phyloP scores from a whole-genome alignment of 2,888 invertebrate species.

The Carterocephalus palaemon region DNA sequence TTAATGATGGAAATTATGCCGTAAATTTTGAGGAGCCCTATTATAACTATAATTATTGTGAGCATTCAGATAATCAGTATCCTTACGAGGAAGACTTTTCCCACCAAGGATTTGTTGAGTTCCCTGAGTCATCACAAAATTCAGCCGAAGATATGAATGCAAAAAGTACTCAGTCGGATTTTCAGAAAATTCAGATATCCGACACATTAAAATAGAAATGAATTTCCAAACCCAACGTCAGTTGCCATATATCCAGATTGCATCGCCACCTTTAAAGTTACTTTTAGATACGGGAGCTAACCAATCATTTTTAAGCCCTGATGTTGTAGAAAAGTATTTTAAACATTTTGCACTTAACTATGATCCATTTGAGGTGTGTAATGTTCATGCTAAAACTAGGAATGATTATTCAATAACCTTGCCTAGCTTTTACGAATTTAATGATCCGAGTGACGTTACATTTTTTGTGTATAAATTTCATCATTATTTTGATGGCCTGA shows the following conservation, averaged over 20 bases:
- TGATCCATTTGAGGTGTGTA: constrained; percentile 15
- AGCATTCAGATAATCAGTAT: too few species aligned
- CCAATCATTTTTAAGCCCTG: constrained; percentile 19
- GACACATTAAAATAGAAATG: constrained; percentile 24
- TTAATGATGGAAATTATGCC: constrained; percentile 2
- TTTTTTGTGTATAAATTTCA: constrained; percentile 37
- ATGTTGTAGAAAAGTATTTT: constrained; percentile 12
- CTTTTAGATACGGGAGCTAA: constrained; percentile 24
- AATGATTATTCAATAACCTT: neutral
- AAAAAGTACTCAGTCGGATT: too few species aligned
- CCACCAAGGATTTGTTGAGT: too few species aligned
- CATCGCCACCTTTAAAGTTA: constrained; percentile 14
- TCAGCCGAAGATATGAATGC: too few species aligned
- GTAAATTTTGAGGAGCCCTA: neutral
- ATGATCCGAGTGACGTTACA: constrained; percentile 19
- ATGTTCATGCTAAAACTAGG: constrained; percentile 5
- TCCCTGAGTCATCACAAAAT: too few species aligned
- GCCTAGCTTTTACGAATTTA: constrained; percentile 19
- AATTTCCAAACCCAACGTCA: constrained; percentile 24
- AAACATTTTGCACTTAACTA: constrained; percentile 6
- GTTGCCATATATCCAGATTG: constrained; percentile 22
- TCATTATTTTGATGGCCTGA: constrained; percentile 36
- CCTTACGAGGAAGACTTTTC: too few species aligned
- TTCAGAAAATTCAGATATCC: constrained; percentile 12
- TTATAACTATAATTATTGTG: constrained; percentile 3